Evolutionary conservation across 2,113 vertebrate species (phyloP).

Genomic region (Amia ocellicauda): DNA sequence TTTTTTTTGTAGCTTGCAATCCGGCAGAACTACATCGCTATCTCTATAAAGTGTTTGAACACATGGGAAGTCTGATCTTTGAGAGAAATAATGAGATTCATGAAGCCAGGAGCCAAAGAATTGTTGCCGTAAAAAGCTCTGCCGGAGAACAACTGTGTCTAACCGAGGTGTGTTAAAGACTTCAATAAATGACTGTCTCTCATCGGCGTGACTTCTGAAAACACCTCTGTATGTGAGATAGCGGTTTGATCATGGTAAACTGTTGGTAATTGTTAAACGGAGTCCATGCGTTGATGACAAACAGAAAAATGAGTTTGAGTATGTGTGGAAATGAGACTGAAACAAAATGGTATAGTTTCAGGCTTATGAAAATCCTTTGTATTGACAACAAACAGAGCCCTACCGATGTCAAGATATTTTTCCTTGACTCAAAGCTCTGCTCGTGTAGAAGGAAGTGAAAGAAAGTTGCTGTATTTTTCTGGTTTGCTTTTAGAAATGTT

Average conservation of each 20-base stretch:
- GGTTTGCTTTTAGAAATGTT: too few relatives aligned
- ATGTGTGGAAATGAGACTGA: not conserved
- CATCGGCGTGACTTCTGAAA: not conserved
- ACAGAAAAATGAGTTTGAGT: not conserved
- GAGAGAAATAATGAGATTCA: conserved; percentile 17
- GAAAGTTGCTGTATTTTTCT: not conserved
- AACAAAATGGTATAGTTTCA: not conserved
- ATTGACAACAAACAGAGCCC: not conserved
- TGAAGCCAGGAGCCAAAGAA: conserved; percentile 10
- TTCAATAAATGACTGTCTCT: not conserved
- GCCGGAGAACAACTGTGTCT: conserved; percentile 20
- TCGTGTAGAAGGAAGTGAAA: not conserved
- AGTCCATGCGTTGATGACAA: not conserved
- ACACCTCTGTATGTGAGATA: not conserved
- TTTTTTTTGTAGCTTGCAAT: conserved; percentile 22
- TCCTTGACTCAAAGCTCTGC: too few relatives aligned
- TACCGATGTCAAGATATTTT: too few relatives aligned
- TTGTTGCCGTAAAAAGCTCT: conserved; percentile 23
- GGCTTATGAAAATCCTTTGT: too few relatives aligned
- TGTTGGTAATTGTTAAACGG: not conserved
- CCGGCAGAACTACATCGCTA: conserved; percentile 16
- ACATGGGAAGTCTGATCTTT: conserved; percentile 24
- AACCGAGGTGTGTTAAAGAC: conserved; percentile 15
- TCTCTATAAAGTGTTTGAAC: conserved; percentile 25
- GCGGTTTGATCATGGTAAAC: conserved; percentile 5